Conservation (phyloP, 1,140 invertebrate genomes). For the Drosophila dunni region DNA sequence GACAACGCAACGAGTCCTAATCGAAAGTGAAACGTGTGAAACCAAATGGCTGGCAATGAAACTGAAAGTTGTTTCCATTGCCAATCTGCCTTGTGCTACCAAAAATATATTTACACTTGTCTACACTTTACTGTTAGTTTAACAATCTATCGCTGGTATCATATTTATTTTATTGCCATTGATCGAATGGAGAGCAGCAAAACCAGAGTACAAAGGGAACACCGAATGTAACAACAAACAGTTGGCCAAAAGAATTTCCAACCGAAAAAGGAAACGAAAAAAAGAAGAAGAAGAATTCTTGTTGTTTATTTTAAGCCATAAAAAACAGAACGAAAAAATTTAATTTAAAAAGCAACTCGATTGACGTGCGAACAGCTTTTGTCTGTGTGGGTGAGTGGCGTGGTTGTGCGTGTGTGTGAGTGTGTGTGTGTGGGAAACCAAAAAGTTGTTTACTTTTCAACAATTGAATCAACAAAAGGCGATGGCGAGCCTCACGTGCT, state of each 20-base stretch:
- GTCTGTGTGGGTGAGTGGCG: slow-evolving; percentile 4
- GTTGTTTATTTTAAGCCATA: slow-evolving; percentile 57
- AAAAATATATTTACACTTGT: slow-evolving; percentile 4
- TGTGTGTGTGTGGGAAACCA: slow-evolving; percentile 35
- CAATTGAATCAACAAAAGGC: slow-evolving; percentile 52
- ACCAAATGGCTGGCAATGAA: slow-evolving; percentile 42
- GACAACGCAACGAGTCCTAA: not conserved
- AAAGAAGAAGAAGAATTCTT: slow-evolving; percentile 26
- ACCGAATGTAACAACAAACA: not conserved
- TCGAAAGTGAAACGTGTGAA: slow-evolving; percentile 59
- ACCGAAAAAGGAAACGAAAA: not conserved
- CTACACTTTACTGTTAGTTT: slow-evolving; percentile 32
- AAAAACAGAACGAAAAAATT: slow-evolving; percentile 57
- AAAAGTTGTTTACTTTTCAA: slow-evolving; percentile 52
- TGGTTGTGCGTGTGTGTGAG: slow-evolving; percentile 8
- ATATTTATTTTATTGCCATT: slow-evolving; percentile 74
- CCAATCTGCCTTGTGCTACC: not conserved
- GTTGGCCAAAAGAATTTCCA: slow-evolving; percentile 37
- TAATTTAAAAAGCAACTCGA: slow-evolving; percentile 74
- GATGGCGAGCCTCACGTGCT: slow-evolving; percentile 19
- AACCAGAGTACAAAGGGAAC: not conserved
- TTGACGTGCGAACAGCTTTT: slow-evolving; percentile 57
- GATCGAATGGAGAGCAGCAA: slow-evolving; percentile 12
- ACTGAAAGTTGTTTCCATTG: slow-evolving; percentile 41
- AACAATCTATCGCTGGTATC: slow-evolving; percentile 55